Percentiles rank a stretch among this genome's conserved stretches.
Conservation (phyloP, 2,797 vertebrate species). For the Pteronotus mesoamericanus region DNA sequence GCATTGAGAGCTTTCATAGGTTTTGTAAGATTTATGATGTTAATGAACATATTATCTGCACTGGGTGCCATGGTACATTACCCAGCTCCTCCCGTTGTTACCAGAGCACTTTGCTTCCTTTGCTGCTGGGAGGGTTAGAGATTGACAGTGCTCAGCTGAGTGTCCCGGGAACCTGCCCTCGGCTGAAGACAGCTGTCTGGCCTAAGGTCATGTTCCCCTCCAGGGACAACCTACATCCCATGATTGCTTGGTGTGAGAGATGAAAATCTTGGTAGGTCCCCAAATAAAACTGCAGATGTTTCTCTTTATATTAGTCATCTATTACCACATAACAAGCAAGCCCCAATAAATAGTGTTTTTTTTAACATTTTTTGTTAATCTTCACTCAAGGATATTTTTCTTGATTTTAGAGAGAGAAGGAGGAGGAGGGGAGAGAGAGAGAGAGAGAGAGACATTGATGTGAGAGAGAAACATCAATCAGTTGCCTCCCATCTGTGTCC, state of each 20-base stretch:
- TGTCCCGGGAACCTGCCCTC: neutral
- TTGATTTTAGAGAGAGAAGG: too few species aligned
- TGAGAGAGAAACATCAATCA: too few species aligned
- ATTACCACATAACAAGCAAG: neutral
- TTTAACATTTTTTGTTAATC: neutral
- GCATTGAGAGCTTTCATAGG: neutral
- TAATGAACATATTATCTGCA: neutral
- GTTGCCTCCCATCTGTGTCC: too few species aligned
- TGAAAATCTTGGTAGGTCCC: neutral
- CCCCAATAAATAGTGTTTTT: neutral
- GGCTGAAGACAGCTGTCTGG: neutral
- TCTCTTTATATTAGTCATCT: neutral
- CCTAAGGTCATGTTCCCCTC: neutral
- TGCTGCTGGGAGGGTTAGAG: neutral
- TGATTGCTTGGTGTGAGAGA: neutral
- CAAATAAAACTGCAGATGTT: neutral
- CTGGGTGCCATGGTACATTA: neutral
- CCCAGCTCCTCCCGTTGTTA: too few species aligned
- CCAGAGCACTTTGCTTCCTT: neutral
- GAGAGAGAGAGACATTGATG: too few species aligned
- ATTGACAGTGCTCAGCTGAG: neutral
- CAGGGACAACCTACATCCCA: neutral
- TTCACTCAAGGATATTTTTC: too few species aligned
- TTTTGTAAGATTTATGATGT: neutral
- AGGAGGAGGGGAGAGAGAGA: too few species aligned